phyloP scores from a whole-genome alignment of 2,113 vertebrate species.

The Taurulus bubalis region DNA sequence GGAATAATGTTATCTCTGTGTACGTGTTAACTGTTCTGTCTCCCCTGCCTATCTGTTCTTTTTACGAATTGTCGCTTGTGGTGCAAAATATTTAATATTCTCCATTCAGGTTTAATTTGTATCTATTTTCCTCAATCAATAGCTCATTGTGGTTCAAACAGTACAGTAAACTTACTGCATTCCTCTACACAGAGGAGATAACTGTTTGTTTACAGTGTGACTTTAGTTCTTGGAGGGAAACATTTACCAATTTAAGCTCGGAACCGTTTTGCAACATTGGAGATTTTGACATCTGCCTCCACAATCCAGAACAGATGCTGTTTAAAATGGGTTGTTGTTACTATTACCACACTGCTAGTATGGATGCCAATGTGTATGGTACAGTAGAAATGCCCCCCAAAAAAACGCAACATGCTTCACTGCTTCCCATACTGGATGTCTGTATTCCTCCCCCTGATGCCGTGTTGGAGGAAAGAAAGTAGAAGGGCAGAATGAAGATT shows the following conservation, averaged over 20 bases:
- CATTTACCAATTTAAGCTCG: not conserved
- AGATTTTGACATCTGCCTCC: constrained; percentile 19
- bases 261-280: not conserved
- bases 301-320: constrained; percentile 14
- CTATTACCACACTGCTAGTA: not conserved
- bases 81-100: not conserved
- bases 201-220: constrained; percentile 4
- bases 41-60: not conserved
- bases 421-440: too few species aligned
- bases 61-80: not conserved
- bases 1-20: not conserved
- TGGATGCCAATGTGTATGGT: not conserved
- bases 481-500: not conserved
- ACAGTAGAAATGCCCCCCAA: not conserved
- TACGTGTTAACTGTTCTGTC: not conserved
- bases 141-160: not conserved
- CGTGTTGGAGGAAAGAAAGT: constrained; percentile 2
- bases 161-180: not conserved
- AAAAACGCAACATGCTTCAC: not conserved
- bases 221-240: constrained; percentile 14
- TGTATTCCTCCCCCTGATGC: constrained; percentile 17
- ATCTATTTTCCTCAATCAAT: constrained; percentile 15
- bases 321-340: constrained; percentile 17
- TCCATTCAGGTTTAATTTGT: not conserved
- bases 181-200: not conserved